Evolutionary conservation across 2,888 invertebrate species (phyloP), one percentile per base, ranked within the genome.

Genomic region (Blera fallax): DNA sequence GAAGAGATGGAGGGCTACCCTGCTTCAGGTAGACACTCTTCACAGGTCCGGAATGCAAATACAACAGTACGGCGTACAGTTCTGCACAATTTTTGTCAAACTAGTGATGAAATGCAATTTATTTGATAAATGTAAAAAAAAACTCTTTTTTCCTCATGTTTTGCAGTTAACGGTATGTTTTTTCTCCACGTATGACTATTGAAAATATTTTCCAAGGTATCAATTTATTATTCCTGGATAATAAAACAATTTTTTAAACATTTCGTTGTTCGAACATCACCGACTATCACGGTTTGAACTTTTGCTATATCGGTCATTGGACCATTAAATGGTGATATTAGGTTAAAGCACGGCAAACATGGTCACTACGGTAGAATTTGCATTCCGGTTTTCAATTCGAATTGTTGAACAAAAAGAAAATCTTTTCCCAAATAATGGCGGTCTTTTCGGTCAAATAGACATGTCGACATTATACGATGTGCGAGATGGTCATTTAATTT

Each of bases 241-340:
- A 73, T 73, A 80, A 80, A 80, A 73, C 79, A 80, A 65, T 79
- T 72, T 79, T 34, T 69, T 69, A 7, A 62, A 6, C 37, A 65
- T 72, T 58, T 50, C 60, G 40, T 37, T 32, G 14, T 40, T 64
- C 16, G 11, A 16, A 43, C 29, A 45, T 29, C 11, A 43, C 29
- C 40, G 40, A 27, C 3, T 54, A 27, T 14, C 37, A 11, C 21
- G 16, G 54, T 56, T 10, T 56, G 29, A 56, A 27, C 67, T 14
- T 40, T 11, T 14, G 52, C 34, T 52, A 29, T 52, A 29, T 40
- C 16, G 67, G 40, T 54, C 40, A 40, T 16, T 16, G 50, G 11
- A 40, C 27, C 29, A 54, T 18, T 40, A 40, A 29, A 56, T 48
- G 16, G 54, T 56, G 8, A 18, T 45, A 21, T 29, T 43, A n/a